Evolutionary conservation across 2,888 invertebrate genomes (phyloP).

Genomic region (Hymenopus coronatus): DNA sequence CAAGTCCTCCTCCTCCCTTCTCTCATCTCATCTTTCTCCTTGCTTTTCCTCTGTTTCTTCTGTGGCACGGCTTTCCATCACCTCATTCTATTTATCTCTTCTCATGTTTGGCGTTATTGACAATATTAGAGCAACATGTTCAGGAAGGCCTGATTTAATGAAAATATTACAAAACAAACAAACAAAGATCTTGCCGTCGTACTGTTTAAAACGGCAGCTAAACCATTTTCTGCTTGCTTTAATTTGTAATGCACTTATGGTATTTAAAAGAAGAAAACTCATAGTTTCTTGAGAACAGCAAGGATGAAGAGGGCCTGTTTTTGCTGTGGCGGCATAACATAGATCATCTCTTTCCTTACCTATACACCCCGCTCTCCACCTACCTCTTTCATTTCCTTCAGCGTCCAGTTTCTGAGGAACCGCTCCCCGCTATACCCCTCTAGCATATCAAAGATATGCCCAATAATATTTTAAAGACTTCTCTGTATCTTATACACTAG

Average conservation of each 20-base stretch:
- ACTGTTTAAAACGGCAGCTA: background rate
- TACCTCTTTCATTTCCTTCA: background rate
- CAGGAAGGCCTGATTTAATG: background rate
- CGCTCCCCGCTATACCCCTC: too few relatives aligned
- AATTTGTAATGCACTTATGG: background rate
- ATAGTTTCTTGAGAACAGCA: background rate
- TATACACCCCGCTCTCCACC: background rate
- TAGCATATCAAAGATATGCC: conserved; percentile 19
- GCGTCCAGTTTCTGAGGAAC: background rate
- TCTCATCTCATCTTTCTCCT: background rate
- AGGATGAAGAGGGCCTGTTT: background rate
- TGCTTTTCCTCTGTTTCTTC: background rate
- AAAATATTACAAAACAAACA: background rate
- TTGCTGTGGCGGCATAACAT: background rate
- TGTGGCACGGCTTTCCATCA: background rate
- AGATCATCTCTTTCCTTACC: background rate
- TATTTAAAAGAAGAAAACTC: background rate
- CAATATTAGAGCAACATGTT: conserved; percentile 10
- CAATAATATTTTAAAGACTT: conserved; percentile 20
- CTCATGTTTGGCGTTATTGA: conserved; percentile 3
- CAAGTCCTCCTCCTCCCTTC: background rate
- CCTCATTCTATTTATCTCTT: background rate
- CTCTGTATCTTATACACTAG: background rate
- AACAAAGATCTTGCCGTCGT: background rate
- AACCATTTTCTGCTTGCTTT: background rate